Percentiles rank a stretch among this genome's conserved stretches.
These are phyloP conservation scores for Crambe crambe DNA, from an alignment of 37 sponge, comb jelly and placozoan species.

Conservation along the genomic window DNA sequence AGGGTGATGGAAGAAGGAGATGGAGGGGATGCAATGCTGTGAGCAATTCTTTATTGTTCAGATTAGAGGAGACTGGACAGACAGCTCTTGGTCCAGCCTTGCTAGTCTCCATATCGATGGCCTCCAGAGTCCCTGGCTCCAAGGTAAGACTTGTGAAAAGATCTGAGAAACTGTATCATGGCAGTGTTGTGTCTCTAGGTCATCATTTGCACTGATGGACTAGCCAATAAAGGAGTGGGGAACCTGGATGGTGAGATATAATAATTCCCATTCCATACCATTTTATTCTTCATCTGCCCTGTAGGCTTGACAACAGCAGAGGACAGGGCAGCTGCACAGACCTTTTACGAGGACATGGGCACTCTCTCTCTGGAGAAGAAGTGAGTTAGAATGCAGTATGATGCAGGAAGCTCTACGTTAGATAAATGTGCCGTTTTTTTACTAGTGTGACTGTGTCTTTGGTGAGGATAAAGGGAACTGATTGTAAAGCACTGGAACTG, in stretches of 20 bases:
- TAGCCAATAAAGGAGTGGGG: conserved; percentile 87
- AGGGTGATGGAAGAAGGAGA: background rate
- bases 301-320: conserved; percentile 53
- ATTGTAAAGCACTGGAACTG: conserved; percentile 75
- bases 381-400: conserved; percentile 28
- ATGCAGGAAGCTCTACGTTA: too few relatives aligned
- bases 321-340: conserved; percentile 50
- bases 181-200: conserved; percentile 39
- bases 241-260: conserved; percentile 67
- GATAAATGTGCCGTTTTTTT: too few relatives aligned
- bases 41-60: conserved; percentile 4
- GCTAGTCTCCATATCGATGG: conserved; percentile 65
- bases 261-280: background rate
- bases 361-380: conserved; percentile 73
- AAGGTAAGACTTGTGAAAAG: conserved; percentile 44
- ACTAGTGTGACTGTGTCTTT: conserved; percentile 78
- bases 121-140: conserved; percentile 74
- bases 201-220: conserved; percentile 88
- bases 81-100: conserved; percentile 90
- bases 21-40: background rate
- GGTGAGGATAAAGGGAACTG: conserved; percentile 75
- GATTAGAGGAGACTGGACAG: conserved; percentile 84
- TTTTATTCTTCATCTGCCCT: background rate
- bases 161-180: background rate
- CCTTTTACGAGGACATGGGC: conserved; percentile 81